Base-by-base conservation (phyloP, 2,888 invertebrate genomes). In the Lissocephala sabroskyi region DNA sequence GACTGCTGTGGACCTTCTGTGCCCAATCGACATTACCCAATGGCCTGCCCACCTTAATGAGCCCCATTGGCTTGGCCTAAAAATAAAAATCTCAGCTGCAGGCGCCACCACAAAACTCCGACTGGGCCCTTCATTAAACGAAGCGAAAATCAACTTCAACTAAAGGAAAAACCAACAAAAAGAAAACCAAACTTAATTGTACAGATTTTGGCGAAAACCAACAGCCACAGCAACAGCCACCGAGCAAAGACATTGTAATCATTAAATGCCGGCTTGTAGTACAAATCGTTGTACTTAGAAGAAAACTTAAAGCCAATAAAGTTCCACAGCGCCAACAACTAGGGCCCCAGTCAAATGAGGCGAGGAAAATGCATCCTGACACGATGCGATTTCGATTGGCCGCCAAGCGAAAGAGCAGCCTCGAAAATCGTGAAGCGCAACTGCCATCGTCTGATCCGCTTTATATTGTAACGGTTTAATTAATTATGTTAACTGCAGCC, bases 391-490 rank as follows among this genome's bases (percentile, higher is more conserved):
- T 70, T 66, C 56, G 55, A 52, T 58, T 41, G 16, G 64, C 62
- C 45, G 16, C 33, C 28, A 17, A 41, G 17, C 18, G 19, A 45
- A 29, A 41, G 47, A 9, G 26, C 33, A 43, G 42, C 47, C 42
- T 42, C 29, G 30, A 52, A 78, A 76, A 64, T 76, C 76, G 76
- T 76, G 76, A 76, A 75, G 71, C 53, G 11, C 51, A 41, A 42
- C 62, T 54, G 44, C 68, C 65, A 59, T 73, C 59, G 36, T 42
- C 76, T 77, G 62, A 71, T 77, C 75, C 75, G 71, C 79, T 75
- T 74, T 74, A 74, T 77, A 77, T 75, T 77, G 82, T 82, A 82
- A 82, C 82, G 82, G 82, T 82, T 82, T 82, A 82, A 82, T 82
- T 82, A 82, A 82, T 82, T 82, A 82, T 79, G 79, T 81, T 82